phyloP scores from a whole-genome alignment of 2,888 invertebrate species.

The Eupithecia pulchellata region DNA sequence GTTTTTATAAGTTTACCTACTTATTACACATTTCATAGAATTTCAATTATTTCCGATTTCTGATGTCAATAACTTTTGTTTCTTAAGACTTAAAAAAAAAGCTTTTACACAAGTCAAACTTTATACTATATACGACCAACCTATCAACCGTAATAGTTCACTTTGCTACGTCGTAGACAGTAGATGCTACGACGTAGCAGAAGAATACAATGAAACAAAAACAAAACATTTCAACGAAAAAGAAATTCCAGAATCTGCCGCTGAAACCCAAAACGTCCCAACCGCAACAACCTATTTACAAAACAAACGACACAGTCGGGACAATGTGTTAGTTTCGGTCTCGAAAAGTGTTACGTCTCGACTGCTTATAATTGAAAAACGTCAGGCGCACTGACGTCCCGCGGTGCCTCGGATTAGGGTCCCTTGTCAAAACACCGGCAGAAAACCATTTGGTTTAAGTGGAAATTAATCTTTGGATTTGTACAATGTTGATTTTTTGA shows the following conservation, averaged over 20 bases:
- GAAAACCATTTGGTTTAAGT: slow-evolving; percentile 38
- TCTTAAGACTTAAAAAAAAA: too few relatives aligned
- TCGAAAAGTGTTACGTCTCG: slow-evolving; percentile 74
- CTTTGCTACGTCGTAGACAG: slow-evolving; percentile 1
- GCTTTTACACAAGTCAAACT: too few relatives aligned
- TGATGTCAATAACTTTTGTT: too few relatives aligned
- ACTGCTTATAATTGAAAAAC: slow-evolving; percentile 71
- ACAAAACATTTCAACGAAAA: not conserved
- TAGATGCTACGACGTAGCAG: not conserved
- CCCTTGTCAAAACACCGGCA: slow-evolving; percentile 53
- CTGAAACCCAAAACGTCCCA: slow-evolving; percentile 8
- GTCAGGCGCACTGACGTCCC: slow-evolving; percentile 76
- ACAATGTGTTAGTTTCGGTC: slow-evolving; percentile 46
- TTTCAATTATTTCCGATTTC: too few relatives aligned
- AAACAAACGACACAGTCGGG: slow-evolving; percentile 35
- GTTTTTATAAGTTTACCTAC: not conserved
- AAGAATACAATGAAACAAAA: not conserved
- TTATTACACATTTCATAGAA: not conserved
- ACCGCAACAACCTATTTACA: slow-evolving; percentile 37
- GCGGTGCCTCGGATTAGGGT: slow-evolving; percentile 75
- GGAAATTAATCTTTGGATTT: slow-evolving; percentile 38
- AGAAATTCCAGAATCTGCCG: not conserved
- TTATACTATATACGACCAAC: too few relatives aligned
- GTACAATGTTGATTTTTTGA: slow-evolving; percentile 40
- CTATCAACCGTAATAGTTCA: not conserved